Conservation (phyloP, 1,140 invertebrate species). For the Apis florea region DNA sequence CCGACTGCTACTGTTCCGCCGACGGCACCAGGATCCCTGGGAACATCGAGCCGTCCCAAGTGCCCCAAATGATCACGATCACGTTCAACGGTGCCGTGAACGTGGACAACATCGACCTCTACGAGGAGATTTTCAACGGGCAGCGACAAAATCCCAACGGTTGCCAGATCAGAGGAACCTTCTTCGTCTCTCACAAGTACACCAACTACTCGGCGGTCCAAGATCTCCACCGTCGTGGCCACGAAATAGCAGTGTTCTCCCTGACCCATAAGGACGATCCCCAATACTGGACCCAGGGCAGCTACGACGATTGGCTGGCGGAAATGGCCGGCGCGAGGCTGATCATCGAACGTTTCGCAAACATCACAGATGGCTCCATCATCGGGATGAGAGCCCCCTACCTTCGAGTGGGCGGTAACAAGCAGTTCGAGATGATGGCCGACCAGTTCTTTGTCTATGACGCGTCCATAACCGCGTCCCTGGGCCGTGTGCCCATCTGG, state of each 20-base stretch:
- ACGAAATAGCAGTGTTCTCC: slow-evolving; percentile 96
- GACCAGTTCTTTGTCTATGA: slow-evolving; percentile 97
- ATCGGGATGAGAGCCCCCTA: slow-evolving; percentile 95
- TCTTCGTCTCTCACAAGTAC: slow-evolving; percentile 98
- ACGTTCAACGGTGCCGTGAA: slow-evolving; percentile 98
- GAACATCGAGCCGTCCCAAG: slow-evolving; percentile 89
- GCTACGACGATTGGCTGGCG: slow-evolving; percentile 95
- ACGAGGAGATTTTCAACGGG: slow-evolving; percentile 94
- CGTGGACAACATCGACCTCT: slow-evolving; percentile 95
- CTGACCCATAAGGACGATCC: slow-evolving; percentile 95
- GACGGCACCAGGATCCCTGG: slow-evolving; percentile 95
- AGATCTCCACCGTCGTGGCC: slow-evolving; percentile 94
- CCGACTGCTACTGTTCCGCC: slow-evolving; percentile 96
- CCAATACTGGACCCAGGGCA: slow-evolving; percentile 92
- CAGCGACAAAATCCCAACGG: slow-evolving; percentile 94
- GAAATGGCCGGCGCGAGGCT: slow-evolving; percentile 97
- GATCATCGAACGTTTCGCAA: slow-evolving; percentile 93
- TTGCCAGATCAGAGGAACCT: slow-evolving; percentile 95
- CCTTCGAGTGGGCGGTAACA: slow-evolving; percentile 94
- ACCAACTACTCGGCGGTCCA: slow-evolving; percentile 97
- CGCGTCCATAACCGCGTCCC: slow-evolving; percentile 94
- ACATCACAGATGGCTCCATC: slow-evolving; percentile 94
- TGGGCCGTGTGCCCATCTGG: slow-evolving; percentile 95
- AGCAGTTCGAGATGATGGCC: slow-evolving; percentile 97
- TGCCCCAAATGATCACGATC: slow-evolving; percentile 96